These are phyloP conservation scores for Thamnophis elegans DNA, from an alignment of 2,797 vertebrate genomes.

Conservation along the genomic window DNA sequence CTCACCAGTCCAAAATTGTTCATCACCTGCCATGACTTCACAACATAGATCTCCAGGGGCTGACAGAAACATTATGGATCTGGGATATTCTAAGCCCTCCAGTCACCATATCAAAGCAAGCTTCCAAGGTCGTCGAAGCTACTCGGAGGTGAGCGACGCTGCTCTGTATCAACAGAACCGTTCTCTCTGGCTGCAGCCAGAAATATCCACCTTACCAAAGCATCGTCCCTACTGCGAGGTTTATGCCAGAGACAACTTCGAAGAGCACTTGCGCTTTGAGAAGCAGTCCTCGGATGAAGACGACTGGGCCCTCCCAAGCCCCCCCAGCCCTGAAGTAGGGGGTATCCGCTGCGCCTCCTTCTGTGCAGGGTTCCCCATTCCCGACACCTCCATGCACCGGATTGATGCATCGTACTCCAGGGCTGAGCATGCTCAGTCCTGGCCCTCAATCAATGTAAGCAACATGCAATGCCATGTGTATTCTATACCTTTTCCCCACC, in stretches of 20 bases:
- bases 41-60: constrained; percentile 82
- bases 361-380: constrained; percentile 88
- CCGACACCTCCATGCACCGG: constrained; percentile 79
- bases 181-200: constrained; percentile 85
- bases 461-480: background rate
- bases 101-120: constrained; percentile 90
- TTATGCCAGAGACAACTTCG: constrained; percentile 78
- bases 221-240: constrained; percentile 85
- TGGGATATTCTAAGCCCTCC: constrained; percentile 84
- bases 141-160: constrained; percentile 91
- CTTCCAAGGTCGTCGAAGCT: constrained; percentile 93
- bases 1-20: constrained; percentile 80
- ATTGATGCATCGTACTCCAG: constrained; percentile 83
- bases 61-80: constrained; percentile 77
- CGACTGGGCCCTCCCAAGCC: constrained; percentile 86
- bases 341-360: constrained; percentile 88
- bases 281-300: constrained; percentile 95
- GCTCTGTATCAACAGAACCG: constrained; percentile 85
- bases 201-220: constrained; percentile 89
- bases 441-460: constrained; percentile 97
- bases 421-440: constrained; percentile 94
- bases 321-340: constrained; percentile 81
- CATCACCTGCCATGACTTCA: constrained; percentile 76
- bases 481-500: background rate
- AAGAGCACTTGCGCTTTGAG: constrained; percentile 87